Evolutionary conservation across 2,113 vertebrate genomes (phyloP).

Genomic region (Tympanuchus pallidicinctus): DNA sequence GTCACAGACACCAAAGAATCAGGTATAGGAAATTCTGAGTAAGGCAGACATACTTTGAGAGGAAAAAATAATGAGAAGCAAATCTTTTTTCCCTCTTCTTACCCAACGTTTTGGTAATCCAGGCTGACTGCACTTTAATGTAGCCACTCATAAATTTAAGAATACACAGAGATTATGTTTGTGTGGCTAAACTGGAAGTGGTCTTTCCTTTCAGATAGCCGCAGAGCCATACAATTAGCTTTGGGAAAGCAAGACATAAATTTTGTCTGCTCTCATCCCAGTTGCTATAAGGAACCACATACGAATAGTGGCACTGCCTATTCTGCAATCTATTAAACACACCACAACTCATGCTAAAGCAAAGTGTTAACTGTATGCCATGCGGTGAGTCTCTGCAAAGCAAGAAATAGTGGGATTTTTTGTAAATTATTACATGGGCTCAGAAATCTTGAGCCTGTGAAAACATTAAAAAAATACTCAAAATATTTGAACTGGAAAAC

Average conservation of each 20-base stretch:
- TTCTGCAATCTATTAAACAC: constrained; percentile 45
- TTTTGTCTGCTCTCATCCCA: constrained; percentile 63
- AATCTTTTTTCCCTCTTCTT: background rate
- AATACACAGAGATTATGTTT: constrained; percentile 51
- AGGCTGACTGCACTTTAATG: constrained; percentile 24
- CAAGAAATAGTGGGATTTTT: constrained; percentile 25
- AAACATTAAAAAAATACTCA: constrained; percentile 69
- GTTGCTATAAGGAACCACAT: background rate
- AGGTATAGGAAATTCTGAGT: constrained; percentile 78
- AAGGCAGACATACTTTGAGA: constrained; percentile 42
- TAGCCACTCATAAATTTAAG: constrained; percentile 62
- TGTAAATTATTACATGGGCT: constrained; percentile 29
- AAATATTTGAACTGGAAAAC: constrained; percentile 73
- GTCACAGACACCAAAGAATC: constrained; percentile 73
- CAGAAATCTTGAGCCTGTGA: constrained; percentile 47
- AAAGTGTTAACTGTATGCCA: constrained; percentile 44
- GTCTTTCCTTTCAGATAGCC: constrained; percentile 65
- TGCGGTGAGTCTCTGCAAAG: constrained; percentile 40
- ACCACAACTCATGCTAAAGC: constrained; percentile 22
- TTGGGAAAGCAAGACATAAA: constrained; percentile 47
- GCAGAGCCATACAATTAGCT: constrained; percentile 57
- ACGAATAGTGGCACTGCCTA: background rate
- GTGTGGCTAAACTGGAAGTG: constrained; percentile 44
- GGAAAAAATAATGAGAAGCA: constrained; percentile 15
- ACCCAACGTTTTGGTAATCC: constrained; percentile 14